Base-by-base conservation (phyloP, 1,140 invertebrate genomes). In the Caenorhabditis inopinata region DNA sequence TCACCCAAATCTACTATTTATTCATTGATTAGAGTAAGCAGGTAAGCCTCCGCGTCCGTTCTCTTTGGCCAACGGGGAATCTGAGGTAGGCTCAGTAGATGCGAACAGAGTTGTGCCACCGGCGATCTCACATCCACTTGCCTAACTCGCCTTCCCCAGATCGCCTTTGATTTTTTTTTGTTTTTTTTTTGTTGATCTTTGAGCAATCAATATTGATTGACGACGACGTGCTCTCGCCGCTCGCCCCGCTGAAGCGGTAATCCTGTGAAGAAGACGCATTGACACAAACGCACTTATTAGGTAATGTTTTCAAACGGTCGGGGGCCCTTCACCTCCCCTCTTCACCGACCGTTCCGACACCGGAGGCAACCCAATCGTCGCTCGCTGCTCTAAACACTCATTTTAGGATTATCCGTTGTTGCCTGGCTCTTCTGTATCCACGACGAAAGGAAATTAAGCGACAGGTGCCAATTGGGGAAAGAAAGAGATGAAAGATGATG, bases 1-100 rank as follows among this genome's bases (percentile, higher is more conserved):
- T n/a, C n/a, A n/a, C n/a, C n/a, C n/a, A n/a, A n/a, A n/a, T n/a
- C n/a, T n/a, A n/a, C n/a, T n/a, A n/a, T n/a, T n/a, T n/a, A n/a
- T n/a, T n/a, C n/a, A n/a, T n/a, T n/a, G n/a, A n/a, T n/a, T n/a
- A n/a, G n/a, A n/a, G n/a, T n/a, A n/a, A n/a, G n/a, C n/a, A n/a
- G n/a, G n/a, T n/a, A n/a, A n/a, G n/a, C n/a, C n/a, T n/a, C n/a
- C n/a, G n/a, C n/a, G n/a, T n/a, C n/a, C n/a, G n/a, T n/a, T n/a
- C n/a, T n/a, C n/a, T n/a, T n/a, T n/a, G n/a, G n/a, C n/a, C n/a
- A n/a, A n/a, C 4, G 1, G 18, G 29, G 58, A 68, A 32, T n/a
- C 38, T 68, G 58, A 68, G 58, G 58, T 68, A 68, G 58, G 58
- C 58, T 68, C 58, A 68, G 58, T 68, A 68, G 58, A 68, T 68